Percentiles rank a stretch among this genome's conserved stretches.
These are phyloP conservation scores for Cyclargus thomasi DNA, from an alignment of 1,140 invertebrate species.

Conservation along the genomic window DNA sequence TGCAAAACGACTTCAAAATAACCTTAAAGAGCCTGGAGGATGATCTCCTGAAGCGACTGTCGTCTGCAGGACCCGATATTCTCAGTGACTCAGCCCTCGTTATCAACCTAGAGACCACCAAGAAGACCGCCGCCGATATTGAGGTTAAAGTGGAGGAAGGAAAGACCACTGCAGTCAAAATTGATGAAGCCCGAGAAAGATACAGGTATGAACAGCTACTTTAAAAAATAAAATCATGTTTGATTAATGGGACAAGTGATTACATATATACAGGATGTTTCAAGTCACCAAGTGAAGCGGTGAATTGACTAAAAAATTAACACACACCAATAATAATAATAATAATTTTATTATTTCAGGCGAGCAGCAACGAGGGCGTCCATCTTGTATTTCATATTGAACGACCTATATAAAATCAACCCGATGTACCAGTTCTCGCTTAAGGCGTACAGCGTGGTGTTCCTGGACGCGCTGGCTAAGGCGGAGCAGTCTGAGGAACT, in stretches of 20 bases:
- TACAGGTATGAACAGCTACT: constrained; percentile 77
- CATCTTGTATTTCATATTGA: constrained; percentile 95
- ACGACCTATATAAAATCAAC: constrained; percentile 95
- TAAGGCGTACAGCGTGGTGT: constrained; percentile 95
- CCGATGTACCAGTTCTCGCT: constrained; percentile 97
- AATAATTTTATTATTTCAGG: constrained; percentile 52
- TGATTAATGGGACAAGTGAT: too few species aligned
- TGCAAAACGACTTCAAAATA: constrained; percentile 97
- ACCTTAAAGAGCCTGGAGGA: constrained; percentile 93
- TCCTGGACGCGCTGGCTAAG: constrained; percentile 88
- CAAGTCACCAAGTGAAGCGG: too few species aligned
- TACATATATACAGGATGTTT: too few species aligned
- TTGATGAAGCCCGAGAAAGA: constrained; percentile 92
- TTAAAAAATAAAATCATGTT: too few species aligned
- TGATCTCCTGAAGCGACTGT: constrained; percentile 88
- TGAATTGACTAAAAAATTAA: too few species aligned
- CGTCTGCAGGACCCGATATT: constrained; percentile 92
- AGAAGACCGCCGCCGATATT: constrained; percentile 93
- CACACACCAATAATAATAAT: too few species aligned
- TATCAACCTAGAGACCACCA: constrained; percentile 94
- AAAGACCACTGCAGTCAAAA: constrained; percentile 88
- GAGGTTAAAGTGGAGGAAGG: constrained; percentile 90
- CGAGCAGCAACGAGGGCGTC: constrained; percentile 90
- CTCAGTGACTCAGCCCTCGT: constrained; percentile 93
- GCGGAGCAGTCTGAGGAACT: constrained; percentile 82